Conservation (phyloP, 2,888 invertebrate genomes). For the Cryptus viduatorius region DNA sequence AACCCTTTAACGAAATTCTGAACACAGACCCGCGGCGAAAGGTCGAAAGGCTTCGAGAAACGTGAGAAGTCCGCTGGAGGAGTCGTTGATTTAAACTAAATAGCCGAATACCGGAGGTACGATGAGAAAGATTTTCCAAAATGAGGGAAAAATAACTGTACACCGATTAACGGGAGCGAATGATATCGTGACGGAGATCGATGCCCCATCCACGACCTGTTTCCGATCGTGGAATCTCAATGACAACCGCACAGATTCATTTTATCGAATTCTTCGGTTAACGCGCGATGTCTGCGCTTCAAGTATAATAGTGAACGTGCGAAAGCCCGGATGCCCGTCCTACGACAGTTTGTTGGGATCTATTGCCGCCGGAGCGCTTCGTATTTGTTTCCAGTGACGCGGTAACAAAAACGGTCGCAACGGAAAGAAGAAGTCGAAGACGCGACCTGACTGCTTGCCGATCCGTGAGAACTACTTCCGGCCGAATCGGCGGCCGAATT, state of each 20-base stretch:
- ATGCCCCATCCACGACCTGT: conserved; percentile 54
- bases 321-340: conserved; percentile 55
- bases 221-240: conserved; percentile 53
- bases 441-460: conserved; percentile 76
- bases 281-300: conserved; percentile 29
- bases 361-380: conserved; percentile 19
- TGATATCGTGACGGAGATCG: conserved; percentile 52
- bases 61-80: conserved; percentile 20
- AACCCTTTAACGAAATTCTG: conserved; percentile 66
- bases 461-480: conserved; percentile 77
- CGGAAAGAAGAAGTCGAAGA: conserved; percentile 36
- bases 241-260: conserved; percentile 37
- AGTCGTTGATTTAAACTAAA: conserved; percentile 64
- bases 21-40: conserved; percentile 53
- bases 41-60: conserved; percentile 54
- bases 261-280: conserved; percentile 52
- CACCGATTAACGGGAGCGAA: neutral
- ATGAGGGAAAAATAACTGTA: conserved; percentile 11
- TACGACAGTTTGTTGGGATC: conserved; percentile 35
- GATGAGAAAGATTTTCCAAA: conserved; percentile 4
- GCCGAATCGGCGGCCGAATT: conserved; percentile 65
- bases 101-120: conserved; percentile 11
- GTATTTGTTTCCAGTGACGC: conserved; percentile 51
- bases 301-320: conserved; percentile 63
- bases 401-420: conserved; percentile 64